These are phyloP conservation scores for Drosophila yooni DNA, from an alignment of 2,888 invertebrate genomes.

Conservation along the genomic window DNA sequence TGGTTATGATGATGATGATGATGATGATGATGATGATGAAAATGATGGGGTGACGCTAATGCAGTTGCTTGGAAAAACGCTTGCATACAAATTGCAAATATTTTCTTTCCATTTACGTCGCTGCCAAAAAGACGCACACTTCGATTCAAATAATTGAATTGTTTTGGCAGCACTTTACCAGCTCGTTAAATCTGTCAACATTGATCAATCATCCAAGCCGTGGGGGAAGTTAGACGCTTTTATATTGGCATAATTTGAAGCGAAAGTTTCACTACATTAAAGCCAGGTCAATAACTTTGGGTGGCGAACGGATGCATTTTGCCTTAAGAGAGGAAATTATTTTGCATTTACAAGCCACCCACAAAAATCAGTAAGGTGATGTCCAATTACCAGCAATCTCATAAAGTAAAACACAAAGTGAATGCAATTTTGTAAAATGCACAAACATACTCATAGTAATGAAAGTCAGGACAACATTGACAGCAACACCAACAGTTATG, in stretches of 20 bases:
- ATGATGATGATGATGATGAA: conserved; percentile 2
- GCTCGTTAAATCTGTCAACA: conserved; percentile 82
- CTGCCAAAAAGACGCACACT: conserved; percentile 15
- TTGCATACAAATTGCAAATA: conserved; percentile 61
- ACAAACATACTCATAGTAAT: conserved; percentile 32
- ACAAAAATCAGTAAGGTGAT: not conserved
- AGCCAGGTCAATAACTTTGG: conserved; percentile 9
- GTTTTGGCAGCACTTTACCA: conserved; percentile 78
- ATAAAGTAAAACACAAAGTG: conserved; percentile 34
- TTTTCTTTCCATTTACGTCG: conserved; percentile 63
- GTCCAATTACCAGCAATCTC: conserved; percentile 28
- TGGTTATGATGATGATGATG: conserved; percentile 19
- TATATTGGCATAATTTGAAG: conserved; percentile 1
- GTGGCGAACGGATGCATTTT: conserved; percentile 3
- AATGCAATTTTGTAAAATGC: conserved; percentile 46
- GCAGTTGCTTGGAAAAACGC: conserved; percentile 31
- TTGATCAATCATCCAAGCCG: conserved; percentile 69
- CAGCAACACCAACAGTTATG: conserved; percentile 5
- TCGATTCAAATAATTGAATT: conserved; percentile 70
- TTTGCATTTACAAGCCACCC: not conserved
- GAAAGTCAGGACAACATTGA: conserved; percentile 3
- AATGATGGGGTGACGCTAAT: conserved; percentile 13
- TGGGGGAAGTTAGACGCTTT: not conserved
- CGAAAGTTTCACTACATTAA: conserved; percentile 24
- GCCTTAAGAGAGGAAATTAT: too few relatives aligned